A percentile compares a stretch with the other conserved stretches of the same genome.
These are phyloP conservation scores for Noctuana brunneofusca DNA, from an alignment of 2,888 invertebrate species.

Conservation along the genomic window DNA sequence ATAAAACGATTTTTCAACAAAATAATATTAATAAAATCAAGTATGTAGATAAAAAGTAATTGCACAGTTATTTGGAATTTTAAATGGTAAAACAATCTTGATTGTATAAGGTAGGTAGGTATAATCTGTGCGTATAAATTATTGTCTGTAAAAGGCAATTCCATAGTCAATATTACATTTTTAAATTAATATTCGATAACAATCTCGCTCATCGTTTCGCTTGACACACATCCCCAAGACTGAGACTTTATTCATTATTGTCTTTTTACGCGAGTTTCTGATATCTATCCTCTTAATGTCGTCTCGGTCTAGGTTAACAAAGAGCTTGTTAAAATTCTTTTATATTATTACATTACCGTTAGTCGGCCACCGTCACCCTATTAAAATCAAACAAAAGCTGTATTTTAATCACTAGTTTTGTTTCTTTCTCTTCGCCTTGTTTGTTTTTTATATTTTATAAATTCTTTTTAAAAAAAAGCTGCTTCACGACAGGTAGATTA, in stretches of 20 bases:
- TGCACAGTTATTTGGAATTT: too few relatives aligned
- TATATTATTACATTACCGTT: conserved; percentile 41
- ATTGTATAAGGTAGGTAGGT: too few relatives aligned
- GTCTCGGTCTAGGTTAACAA: conserved; percentile 60
- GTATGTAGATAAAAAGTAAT: too few relatives aligned
- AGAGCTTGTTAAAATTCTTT: conserved; percentile 79
- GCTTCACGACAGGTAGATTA: conserved; percentile 7
- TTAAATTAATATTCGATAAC: neutral
- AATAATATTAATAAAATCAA: too few relatives aligned
- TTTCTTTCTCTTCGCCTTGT: conserved; percentile 17
- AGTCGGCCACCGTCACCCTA: conserved; percentile 52
- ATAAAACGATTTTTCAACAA: too few relatives aligned
- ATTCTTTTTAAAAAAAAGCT: conserved; percentile 6
- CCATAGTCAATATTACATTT: neutral
- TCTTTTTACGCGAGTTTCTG: neutral
- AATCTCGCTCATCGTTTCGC: neutral
- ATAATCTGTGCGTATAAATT: neutral
- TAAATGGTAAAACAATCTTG: too few relatives aligned
- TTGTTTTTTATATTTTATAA: conserved; percentile 14
- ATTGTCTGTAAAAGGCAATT: neutral
- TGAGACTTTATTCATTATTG: neutral
- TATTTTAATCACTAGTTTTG: conserved; percentile 34
- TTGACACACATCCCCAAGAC: conserved; percentile 1
- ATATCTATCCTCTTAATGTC: conserved; percentile 18
- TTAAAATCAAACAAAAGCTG: conserved; percentile 65